These are phyloP conservation scores for Rhopilema esculentum DNA, from an alignment of 30 jellyfish, hydroid and myxozoan genomes.

Conservation along the genomic window DNA sequence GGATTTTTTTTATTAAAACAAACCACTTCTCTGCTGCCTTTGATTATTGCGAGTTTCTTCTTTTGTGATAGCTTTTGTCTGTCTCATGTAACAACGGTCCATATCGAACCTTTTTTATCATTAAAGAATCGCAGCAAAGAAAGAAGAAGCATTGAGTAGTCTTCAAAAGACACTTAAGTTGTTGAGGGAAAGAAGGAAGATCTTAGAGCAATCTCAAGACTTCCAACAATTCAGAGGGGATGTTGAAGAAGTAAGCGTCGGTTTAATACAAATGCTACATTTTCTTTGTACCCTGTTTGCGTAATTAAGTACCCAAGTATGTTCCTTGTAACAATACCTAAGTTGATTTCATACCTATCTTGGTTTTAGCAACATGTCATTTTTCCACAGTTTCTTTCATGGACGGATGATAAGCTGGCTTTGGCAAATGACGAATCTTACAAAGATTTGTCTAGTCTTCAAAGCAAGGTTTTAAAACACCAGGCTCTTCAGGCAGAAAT, in stretches of 20 bases:
- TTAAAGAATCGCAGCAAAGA: slow-evolving; percentile 36
- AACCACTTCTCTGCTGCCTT: too few species aligned
- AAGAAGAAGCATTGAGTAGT: slow-evolving; percentile 4
- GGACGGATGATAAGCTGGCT: slow-evolving; percentile 77
- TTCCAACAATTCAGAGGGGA: slow-evolving; percentile 68
- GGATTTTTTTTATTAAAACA: too few species aligned
- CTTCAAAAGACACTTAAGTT: slow-evolving; percentile 17
- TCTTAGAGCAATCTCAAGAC: slow-evolving; percentile 41
- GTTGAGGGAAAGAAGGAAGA: slow-evolving; percentile 11
- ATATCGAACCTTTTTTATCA: too few species aligned
- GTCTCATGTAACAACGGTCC: too few species aligned
- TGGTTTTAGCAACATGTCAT: too few species aligned
- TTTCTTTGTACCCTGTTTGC: neutral
- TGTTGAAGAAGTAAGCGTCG: slow-evolving; percentile 43
- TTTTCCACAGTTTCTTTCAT: slow-evolving; percentile 58
- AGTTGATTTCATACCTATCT: too few species aligned
- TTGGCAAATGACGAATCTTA: slow-evolving; percentile 60
- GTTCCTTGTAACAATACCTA: too few species aligned
- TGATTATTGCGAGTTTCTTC: too few species aligned
- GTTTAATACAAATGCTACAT: neutral
- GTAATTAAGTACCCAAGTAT: neutral
- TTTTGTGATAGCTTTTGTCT: too few species aligned
- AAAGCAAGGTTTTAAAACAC: slow-evolving; percentile 66
- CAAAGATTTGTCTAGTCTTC: slow-evolving; percentile 49
- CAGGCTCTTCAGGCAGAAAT: slow-evolving; percentile 84